Percentiles rank a stretch among this genome's conserved stretches.
Evolutionary conservation across 2,797 vertebrate genomes (phyloP).

Genomic region (Hapalemur alaotrensis): DNA sequence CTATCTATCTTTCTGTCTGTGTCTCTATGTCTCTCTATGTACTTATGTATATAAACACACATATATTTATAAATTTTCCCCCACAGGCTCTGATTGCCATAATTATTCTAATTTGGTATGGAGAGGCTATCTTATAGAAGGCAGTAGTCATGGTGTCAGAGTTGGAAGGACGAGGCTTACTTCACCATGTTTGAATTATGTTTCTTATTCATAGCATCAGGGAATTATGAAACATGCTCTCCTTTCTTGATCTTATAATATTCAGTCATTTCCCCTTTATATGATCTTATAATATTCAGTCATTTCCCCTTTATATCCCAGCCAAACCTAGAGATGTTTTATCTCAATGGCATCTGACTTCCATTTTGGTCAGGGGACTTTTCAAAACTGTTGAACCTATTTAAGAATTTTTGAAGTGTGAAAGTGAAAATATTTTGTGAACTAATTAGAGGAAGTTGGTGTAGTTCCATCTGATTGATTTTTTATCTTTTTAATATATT

Average conservation of each 20-base stretch:
- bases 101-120: not conserved
- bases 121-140: accelerated
- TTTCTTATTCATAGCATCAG: not conserved
- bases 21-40: not conserved
- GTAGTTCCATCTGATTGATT: not conserved
- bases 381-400: not conserved
- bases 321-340: not conserved
- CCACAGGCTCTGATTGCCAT: not conserved
- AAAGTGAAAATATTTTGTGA: not conserved
- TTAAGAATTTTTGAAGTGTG: not conserved
- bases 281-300: not conserved
- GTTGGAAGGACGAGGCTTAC: not conserved
- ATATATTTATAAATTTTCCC: not conserved
- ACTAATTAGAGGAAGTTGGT: not conserved
- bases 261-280: not conserved
- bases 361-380: not conserved
- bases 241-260: not conserved
- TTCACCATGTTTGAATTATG: not conserved
- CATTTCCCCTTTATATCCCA: not conserved
- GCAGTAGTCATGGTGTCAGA: not conserved
- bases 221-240: not conserved
- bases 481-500: not conserved
- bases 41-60: not conserved
- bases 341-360: not conserved
- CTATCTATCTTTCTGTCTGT: accelerated